Evolutionary conservation across 2,113 vertebrate species (phyloP).

Genomic region (Channa maculata): DNA sequence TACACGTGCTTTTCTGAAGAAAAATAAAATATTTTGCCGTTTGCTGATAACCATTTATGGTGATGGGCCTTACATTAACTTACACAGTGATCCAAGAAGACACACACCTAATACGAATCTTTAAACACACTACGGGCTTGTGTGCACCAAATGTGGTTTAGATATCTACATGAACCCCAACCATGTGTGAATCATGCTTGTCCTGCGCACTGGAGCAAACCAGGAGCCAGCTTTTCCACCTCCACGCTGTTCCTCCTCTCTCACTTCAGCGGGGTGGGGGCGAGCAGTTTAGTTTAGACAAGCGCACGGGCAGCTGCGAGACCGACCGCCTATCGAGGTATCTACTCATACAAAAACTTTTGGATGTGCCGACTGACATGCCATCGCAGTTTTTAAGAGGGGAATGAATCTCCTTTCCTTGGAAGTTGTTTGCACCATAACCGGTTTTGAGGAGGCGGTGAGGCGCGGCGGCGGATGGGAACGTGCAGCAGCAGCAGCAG

Average conservation of each 20-base stretch:
- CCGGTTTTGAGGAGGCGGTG: conserved; percentile 72
- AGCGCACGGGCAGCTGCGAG: conserved; percentile 26
- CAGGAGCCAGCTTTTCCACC: conserved; percentile 49
- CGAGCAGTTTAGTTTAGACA: conserved; percentile 47
- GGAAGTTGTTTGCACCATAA: conserved; percentile 63
- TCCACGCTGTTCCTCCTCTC: conserved; percentile 59
- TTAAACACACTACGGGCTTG: no score
- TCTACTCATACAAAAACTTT: conserved; percentile 9
- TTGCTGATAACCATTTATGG: no score
- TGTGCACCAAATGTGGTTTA: not conserved
- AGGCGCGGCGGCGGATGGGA: conserved; percentile 70
- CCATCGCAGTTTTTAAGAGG: conserved; percentile 14
- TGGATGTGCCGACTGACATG: conserved; percentile 13
- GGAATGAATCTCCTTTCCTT: conserved; percentile 81
- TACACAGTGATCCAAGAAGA: no score
- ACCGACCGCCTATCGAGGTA: not conserved
- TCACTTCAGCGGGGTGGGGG: conserved; percentile 52
- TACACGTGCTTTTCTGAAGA: no score
- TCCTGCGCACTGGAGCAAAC: conserved; percentile 61
- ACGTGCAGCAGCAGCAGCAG: conserved; percentile 59
- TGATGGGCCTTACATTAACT: no score
- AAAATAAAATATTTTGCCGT: no score
- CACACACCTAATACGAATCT: no score
- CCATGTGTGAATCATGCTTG: conserved; percentile 37
- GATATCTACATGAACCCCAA: not conserved